These are phyloP conservation scores for Drosophila sturtevanti DNA, from an alignment of 1,140 invertebrate genomes.

Conservation along the genomic window DNA sequence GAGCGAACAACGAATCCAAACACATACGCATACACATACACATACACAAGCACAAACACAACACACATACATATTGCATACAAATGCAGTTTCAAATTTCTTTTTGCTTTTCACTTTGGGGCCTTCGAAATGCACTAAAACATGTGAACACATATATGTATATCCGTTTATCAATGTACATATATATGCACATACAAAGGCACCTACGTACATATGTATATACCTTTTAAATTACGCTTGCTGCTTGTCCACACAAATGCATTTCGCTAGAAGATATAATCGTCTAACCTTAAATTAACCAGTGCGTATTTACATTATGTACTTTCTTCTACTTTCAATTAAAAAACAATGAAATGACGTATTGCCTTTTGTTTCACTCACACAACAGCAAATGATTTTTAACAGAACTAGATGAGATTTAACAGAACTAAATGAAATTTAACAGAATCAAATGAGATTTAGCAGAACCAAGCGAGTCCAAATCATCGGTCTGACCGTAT, in stretches of 20 bases:
- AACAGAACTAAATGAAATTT: too few species aligned
- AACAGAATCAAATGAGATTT: too few species aligned
- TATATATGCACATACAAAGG: background rate
- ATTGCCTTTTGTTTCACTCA: constrained; percentile 13
- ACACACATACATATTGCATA: constrained; percentile 20
- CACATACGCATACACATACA: constrained; percentile 31
- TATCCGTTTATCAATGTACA: constrained; percentile 11
- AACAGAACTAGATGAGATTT: too few species aligned
- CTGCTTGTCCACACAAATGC: background rate
- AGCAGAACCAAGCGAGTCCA: background rate
- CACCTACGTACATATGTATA: constrained; percentile 23
- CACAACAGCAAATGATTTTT: background rate
- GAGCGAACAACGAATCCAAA: constrained; percentile 13
- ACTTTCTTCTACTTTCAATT: constrained; percentile 26
- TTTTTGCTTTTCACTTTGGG: constrained; percentile 45
- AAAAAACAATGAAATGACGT: constrained; percentile 46
- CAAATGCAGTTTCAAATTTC: constrained; percentile 33
- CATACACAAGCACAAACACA: constrained; percentile 11
- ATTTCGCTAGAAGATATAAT: background rate
- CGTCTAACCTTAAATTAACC: constrained; percentile 7
- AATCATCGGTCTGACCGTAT: background rate
- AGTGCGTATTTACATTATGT: constrained; percentile 14
- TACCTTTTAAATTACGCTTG: constrained; percentile 27
- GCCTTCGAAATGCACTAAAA: constrained; percentile 55
- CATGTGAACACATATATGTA: constrained; percentile 22